Evolutionary conservation across 1,140 invertebrate genomes (phyloP).

Genomic region (Mylabris phalerata): DNA sequence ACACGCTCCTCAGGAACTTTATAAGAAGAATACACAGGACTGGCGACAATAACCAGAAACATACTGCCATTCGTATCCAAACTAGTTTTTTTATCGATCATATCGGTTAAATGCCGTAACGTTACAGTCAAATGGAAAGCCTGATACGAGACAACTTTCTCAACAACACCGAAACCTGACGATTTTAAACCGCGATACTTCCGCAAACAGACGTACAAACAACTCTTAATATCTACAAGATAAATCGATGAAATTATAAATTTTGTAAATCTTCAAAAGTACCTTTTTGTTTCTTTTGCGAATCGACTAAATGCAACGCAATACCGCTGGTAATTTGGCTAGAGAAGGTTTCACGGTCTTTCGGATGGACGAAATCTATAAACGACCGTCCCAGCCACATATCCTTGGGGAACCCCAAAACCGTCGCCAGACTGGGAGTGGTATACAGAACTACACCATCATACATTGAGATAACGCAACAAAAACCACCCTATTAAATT

Average conservation of each 20-base stretch:
- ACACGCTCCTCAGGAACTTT: conserved; percentile 60
- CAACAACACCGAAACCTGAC: conserved; percentile 54
- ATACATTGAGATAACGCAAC: conserved; percentile 71
- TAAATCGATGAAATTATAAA: not conserved
- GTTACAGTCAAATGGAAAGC: conserved; percentile 68
- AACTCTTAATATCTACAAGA: conserved; percentile 37
- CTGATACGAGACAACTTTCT: conserved; percentile 55
- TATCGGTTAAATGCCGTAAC: conserved; percentile 54
- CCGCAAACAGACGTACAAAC: conserved; percentile 47
- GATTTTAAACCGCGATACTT: conserved; percentile 48
- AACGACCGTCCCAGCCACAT: conserved; percentile 81
- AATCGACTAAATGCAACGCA: conserved; percentile 46
- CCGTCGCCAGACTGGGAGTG: conserved; percentile 58
- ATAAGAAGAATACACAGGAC: conserved; percentile 65
- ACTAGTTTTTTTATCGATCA: conserved; percentile 26
- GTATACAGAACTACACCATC: conserved; percentile 74
- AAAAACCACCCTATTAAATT: conserved; percentile 59
- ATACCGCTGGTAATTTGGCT: conserved; percentile 50
- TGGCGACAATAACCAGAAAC: conserved; percentile 64
- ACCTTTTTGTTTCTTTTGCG: conserved; percentile 37
- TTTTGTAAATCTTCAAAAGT: not conserved
- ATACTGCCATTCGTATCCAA: conserved; percentile 47
- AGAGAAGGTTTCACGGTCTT: conserved; percentile 54
- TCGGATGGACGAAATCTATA: conserved; percentile 77
- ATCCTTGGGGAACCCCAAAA: conserved; percentile 74